A percentile compares a stretch with the other conserved stretches of the same genome.
Evolutionary conservation across 2,888 invertebrate species (phyloP).

Genomic region (Amaurobius ferox): DNA sequence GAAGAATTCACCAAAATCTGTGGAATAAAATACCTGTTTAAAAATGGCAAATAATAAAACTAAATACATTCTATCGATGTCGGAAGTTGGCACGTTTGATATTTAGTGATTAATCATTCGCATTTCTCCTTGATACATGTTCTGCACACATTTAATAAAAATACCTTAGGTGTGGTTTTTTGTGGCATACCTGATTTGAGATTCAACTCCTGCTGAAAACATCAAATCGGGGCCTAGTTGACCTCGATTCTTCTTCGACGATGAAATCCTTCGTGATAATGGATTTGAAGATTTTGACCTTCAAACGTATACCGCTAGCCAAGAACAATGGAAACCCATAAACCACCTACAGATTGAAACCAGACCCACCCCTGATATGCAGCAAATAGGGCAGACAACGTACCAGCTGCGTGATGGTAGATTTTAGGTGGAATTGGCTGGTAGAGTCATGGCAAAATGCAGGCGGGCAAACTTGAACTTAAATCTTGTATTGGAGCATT

Average conservation of each 20-base stretch:
- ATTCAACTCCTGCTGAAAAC: background rate
- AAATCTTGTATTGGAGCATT: background rate
- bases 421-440: background rate
- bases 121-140: too few relatives aligned
- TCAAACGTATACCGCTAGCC: background rate
- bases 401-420: background rate
- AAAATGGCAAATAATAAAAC: too few relatives aligned
- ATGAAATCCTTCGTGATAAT: background rate
- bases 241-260: background rate
- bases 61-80: too few relatives aligned
- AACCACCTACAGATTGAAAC: background rate
- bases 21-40: too few relatives aligned
- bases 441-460: background rate
- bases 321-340: constrained; percentile 12
- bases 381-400: background rate
- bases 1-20: too few relatives aligned
- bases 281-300: background rate
- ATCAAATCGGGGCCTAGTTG: background rate
- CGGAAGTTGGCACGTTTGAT: too few relatives aligned
- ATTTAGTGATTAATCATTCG: too few relatives aligned
- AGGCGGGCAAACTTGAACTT: constrained; percentile 1
- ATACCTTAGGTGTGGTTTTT: background rate
- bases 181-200: background rate
- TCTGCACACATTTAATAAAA: background rate
- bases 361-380: background rate